phyloP scores from a whole-genome alignment of 1,140 invertebrate genomes.

The Nylanderia fulva region DNA sequence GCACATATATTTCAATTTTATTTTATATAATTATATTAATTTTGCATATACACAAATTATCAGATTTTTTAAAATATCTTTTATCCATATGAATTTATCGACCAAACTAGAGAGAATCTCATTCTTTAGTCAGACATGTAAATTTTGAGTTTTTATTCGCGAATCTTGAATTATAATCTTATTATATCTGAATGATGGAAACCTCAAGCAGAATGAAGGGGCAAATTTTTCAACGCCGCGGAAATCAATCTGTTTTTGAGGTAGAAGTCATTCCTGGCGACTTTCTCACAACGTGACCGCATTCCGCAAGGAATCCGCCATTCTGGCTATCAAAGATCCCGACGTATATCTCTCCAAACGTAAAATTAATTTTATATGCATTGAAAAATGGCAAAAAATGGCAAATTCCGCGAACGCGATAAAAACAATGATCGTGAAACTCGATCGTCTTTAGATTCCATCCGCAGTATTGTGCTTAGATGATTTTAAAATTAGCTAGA shows the following conservation, averaged over 20 bases:
- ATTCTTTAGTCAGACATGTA: not conserved
- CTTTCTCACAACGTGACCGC: slow-evolving; percentile 33
- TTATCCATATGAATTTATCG: not conserved
- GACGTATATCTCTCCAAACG: not conserved
- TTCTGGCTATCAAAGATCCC: not conserved
- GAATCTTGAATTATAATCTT: not conserved
- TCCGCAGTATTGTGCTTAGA: too few species aligned
- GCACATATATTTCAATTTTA: not conserved
- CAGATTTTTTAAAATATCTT: not conserved
- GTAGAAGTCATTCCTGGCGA: slow-evolving; percentile 1
- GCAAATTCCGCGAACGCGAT: not conserved
- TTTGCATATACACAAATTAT: too few species aligned
- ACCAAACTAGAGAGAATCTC: not conserved
- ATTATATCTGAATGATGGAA: too few species aligned
- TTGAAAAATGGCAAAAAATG: not conserved
- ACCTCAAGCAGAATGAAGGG: not conserved
- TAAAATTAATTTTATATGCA: not conserved
- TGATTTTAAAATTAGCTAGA: too few species aligned
- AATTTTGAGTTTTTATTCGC: not conserved
- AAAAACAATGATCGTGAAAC: not conserved
- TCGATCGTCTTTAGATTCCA: not conserved
- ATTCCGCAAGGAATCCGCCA: slow-evolving; percentile 19
- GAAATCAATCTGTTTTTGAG: slow-evolving; percentile 32
- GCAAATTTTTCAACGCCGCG: not conserved
- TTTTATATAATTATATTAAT: not conserved